phyloP scores from a whole-genome alignment of 2,888 invertebrate species.

The Lymantria monacha region DNA sequence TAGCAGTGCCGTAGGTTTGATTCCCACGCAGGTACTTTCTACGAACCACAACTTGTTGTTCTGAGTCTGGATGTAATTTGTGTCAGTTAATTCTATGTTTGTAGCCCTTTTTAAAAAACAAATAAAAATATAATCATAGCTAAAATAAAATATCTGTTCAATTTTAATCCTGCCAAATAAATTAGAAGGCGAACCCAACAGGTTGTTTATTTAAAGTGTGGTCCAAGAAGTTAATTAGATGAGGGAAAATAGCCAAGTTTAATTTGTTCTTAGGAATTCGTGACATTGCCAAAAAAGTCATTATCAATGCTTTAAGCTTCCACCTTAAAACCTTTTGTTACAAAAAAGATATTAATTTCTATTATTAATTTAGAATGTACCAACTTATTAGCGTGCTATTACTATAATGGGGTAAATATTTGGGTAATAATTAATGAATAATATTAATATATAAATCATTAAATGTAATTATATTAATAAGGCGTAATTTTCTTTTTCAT shows the following conservation, averaged over 20 bases:
- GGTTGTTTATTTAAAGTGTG: conserved; percentile 40
- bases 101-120: too few relatives aligned
- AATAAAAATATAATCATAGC: conserved; percentile 2
- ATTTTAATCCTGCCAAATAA: conserved; percentile 18
- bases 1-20: too few relatives aligned
- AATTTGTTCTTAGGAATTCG: conserved; percentile 41
- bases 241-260: conserved; percentile 40
- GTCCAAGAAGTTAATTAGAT: conserved; percentile 45
- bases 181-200: conserved; percentile 31
- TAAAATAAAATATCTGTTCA: conserved; percentile 13
- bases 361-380: not conserved
- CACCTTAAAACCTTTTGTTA: conserved; percentile 19
- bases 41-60: too few relatives aligned
- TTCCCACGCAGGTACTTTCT: too few relatives aligned
- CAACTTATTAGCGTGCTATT: not conserved
- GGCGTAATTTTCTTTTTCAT: too few relatives aligned
- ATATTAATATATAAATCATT: not conserved
- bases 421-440: not conserved
- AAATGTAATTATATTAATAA: too few relatives aligned
- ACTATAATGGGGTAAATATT: not conserved
- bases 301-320: conserved; percentile 32
- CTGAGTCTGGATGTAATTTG: too few relatives aligned
- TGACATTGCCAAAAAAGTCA: conserved; percentile 41
- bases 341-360: conserved; percentile 20
- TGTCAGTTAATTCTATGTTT: too few relatives aligned